phyloP scores from a whole-genome alignment of 2,888 invertebrate species.

The Noctua comes region DNA sequence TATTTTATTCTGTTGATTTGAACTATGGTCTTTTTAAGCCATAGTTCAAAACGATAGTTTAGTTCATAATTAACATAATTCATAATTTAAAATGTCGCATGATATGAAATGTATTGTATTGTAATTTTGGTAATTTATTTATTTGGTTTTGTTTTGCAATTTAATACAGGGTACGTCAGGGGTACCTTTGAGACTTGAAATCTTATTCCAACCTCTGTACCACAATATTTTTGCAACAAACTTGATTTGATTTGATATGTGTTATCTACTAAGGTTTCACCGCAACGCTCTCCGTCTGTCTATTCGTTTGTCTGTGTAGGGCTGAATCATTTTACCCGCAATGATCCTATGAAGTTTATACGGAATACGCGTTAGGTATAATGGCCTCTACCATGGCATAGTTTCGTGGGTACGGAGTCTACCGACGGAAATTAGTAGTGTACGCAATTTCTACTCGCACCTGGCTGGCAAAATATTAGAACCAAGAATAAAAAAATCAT shows the following conservation, averaged over 20 bases:
- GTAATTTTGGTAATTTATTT: constrained; percentile 1
- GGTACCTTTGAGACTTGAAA: background rate
- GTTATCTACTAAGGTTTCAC: too few species aligned
- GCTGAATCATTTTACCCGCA: too few species aligned
- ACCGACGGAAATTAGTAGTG: too few species aligned
- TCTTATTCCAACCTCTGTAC: background rate
- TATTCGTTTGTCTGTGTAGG: too few species aligned
- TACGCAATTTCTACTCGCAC: too few species aligned
- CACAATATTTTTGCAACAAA: too few species aligned
- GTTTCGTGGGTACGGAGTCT: background rate
- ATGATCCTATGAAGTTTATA: background rate
- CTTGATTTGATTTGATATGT: too few species aligned
- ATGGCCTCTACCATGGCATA: background rate
- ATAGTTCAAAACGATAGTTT: background rate
- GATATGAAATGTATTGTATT: background rate
- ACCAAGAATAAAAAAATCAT: too few species aligned
- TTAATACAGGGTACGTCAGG: too few species aligned
- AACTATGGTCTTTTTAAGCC: background rate
- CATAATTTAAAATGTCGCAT: background rate
- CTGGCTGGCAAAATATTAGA: too few species aligned
- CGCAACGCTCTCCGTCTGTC: too few species aligned
- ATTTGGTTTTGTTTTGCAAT: background rate
- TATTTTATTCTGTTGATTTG: background rate
- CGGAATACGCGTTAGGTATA: background rate
- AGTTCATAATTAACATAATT: background rate